Conservation (phyloP, 1,140 invertebrate species). For the Mylabris phalerata region DNA sequence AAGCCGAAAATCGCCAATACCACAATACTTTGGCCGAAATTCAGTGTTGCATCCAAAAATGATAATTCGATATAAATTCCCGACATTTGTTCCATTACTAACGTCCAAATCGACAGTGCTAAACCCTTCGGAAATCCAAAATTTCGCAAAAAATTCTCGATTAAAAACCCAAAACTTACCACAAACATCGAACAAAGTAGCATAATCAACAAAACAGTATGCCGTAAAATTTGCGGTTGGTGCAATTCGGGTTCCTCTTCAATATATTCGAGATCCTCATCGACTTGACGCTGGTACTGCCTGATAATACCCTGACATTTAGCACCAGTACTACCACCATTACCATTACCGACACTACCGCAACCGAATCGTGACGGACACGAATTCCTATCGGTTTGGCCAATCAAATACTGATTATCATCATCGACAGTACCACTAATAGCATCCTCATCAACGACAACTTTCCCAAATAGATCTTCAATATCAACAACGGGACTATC, state of each 20-base stretch:
- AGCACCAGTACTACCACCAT: conserved; percentile 40
- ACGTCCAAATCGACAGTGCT: conserved; percentile 76
- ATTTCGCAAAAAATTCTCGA: not conserved
- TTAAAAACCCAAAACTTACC: conserved; percentile 47
- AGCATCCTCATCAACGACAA: not conserved
- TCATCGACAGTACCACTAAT: not conserved
- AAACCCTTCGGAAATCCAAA: conserved; percentile 56
- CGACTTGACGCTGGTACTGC: conserved; percentile 48
- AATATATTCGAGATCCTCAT: conserved; percentile 45
- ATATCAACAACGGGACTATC: conserved; percentile 56
- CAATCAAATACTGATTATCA: not conserved
- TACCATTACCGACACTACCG: conserved; percentile 8
- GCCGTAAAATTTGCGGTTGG: conserved; percentile 68
- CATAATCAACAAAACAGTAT: conserved; percentile 76
- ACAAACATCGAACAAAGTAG: conserved; percentile 82
- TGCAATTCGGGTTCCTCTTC: conserved; percentile 50
- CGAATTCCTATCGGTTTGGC: conserved; percentile 12
- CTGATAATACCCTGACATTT: conserved; percentile 48
- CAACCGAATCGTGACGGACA: conserved; percentile 47
- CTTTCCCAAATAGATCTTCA: conserved; percentile 48
- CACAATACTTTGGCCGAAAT: conserved; percentile 82
- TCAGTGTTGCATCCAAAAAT: conserved; percentile 82
- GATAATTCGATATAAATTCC: conserved; percentile 87
- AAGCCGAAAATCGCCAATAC: conserved; percentile 80
- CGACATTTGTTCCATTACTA: conserved; percentile 76